Evolutionary conservation across 2,797 vertebrate species (phyloP).

Genomic region (Philypnodon macrostomus): DNA sequence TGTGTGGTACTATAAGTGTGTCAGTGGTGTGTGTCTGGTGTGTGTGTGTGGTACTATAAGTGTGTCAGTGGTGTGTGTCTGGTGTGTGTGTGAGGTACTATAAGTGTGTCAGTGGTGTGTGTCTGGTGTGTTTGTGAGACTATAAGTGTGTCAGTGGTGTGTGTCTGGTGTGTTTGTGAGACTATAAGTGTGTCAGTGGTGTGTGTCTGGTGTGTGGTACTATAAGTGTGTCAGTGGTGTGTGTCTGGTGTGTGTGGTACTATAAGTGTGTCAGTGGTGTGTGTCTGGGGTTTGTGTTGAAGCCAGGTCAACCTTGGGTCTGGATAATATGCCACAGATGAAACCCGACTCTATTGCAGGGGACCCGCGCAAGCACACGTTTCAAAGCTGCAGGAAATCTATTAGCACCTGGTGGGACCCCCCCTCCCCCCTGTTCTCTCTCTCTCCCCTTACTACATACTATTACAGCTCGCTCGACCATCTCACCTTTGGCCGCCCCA

Average conservation of each 20-base stretch:
- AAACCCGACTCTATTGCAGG: constrained; percentile 68
- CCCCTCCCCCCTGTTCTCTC: constrained; percentile 28
- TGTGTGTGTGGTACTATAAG: too few relatives aligned
- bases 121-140: too few relatives aligned
- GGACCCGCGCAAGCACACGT: constrained; percentile 61
- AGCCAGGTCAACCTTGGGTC: constrained; percentile 73
- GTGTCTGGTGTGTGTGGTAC: constrained; percentile 19
- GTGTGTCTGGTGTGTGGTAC: too few relatives aligned
- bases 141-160: too few relatives aligned
- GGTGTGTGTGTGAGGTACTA: too few relatives aligned
- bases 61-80: too few relatives aligned
- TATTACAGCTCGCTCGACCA: constrained; percentile 30
- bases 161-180: too few relatives aligned
- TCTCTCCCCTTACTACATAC: constrained; percentile 14
- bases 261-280: constrained; percentile 44
- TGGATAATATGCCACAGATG: constrained; percentile 77
- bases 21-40: too few relatives aligned
- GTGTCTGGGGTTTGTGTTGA: constrained; percentile 56
- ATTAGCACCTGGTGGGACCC: constrained; percentile 78
- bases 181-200: too few relatives aligned
- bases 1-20: too few relatives aligned
- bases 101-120: too few relatives aligned
- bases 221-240: not conserved
- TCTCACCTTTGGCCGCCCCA: constrained; percentile 59
- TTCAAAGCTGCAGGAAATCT: constrained; percentile 82